Conservation (phyloP, 2,113 vertebrate genomes). For the Geothlypis trichas region DNA sequence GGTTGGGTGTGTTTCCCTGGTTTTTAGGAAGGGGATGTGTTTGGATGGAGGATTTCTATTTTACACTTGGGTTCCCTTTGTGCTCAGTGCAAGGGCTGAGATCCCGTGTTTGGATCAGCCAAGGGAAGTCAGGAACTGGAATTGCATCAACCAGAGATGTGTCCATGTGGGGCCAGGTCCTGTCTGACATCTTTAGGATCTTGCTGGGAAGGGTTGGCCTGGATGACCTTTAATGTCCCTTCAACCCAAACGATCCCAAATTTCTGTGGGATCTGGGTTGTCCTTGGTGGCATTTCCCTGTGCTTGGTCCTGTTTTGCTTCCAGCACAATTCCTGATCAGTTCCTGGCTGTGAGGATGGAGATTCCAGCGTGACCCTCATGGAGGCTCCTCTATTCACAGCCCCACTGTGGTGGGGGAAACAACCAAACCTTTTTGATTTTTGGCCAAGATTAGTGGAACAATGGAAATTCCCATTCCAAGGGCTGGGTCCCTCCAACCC, state of each 20-base stretch:
- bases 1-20: background rate
- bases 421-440: no score
- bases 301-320: background rate
- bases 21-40: background rate
- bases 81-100: background rate
- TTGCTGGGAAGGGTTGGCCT: background rate
- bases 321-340: background rate
- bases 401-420: background rate
- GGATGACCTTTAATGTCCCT: background rate
- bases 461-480: background rate
- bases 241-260: background rate
- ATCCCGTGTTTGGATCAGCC: background rate
- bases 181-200: background rate
- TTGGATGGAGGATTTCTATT: background rate
- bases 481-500: background rate
- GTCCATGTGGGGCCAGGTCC: background rate
- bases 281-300: fast-evolving
- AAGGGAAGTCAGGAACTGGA: background rate
- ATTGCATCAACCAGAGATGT: background rate
- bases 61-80: background rate
- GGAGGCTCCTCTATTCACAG: background rate
- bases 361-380: background rate
- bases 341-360: background rate
- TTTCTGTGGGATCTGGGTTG: background rate
- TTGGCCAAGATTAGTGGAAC: no score